Evolutionary conservation across 1,140 invertebrate species (phyloP).

Genomic region (Hylaeus volcanicus): DNA sequence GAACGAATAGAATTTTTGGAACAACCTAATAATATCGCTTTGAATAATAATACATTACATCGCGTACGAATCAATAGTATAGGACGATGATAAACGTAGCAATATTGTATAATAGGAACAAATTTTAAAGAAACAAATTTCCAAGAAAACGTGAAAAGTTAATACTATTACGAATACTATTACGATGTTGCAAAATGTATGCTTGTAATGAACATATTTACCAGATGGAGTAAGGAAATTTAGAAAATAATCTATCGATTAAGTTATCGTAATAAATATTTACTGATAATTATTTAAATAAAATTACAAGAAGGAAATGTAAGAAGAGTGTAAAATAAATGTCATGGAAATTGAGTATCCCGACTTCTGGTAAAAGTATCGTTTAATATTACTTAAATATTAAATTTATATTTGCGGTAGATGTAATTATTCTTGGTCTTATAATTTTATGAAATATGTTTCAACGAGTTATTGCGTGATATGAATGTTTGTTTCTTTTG

Average conservation of each 20-base stretch:
- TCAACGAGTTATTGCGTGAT: background rate
- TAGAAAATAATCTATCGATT: background rate
- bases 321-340: slow-evolving; percentile 39
- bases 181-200: background rate
- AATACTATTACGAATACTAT: slow-evolving; percentile 16
- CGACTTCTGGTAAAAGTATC: background rate
- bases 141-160: background rate
- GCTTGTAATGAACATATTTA: slow-evolving; percentile 7
- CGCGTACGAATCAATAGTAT: background rate
- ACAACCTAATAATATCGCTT: background rate
- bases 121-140: slow-evolving; percentile 3
- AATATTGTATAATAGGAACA: background rate
- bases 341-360: slow-evolving; percentile 5
- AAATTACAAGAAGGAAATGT: slow-evolving; percentile 27
- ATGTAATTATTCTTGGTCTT: background rate
- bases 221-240: background rate
- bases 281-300: slow-evolving; percentile 12
- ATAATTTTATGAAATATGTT: background rate
- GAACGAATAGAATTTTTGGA: too few species aligned
- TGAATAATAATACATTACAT: background rate
- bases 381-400: background rate
- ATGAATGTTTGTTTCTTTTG: background rate
- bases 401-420: background rate
- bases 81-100: background rate
- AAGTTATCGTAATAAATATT: slow-evolving; percentile 14